Percentiles rank a stretch among this genome's conserved stretches.
phyloP scores from a whole-genome alignment of 2,797 vertebrate genomes.

The Acanthurus leucopareius region DNA sequence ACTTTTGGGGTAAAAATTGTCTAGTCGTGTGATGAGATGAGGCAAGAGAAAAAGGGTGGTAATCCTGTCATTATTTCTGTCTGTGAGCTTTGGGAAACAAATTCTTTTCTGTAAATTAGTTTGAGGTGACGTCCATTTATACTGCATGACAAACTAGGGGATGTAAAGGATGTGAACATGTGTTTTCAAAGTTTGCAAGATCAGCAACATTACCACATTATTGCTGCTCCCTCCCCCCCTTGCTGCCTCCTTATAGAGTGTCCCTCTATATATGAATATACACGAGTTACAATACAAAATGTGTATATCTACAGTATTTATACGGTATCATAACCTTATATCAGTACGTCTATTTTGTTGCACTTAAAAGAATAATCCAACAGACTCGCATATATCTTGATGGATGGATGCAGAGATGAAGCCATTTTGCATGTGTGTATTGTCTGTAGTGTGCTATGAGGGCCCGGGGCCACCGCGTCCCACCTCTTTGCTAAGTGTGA shows the following conservation, averaged over 20 bases:
- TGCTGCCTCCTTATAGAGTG: conserved; percentile 73
- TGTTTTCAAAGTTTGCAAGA: conserved; percentile 76
- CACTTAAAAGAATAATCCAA: conserved; percentile 78
- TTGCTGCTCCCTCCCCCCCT: conserved; percentile 71
- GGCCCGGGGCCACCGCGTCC: conserved; percentile 60
- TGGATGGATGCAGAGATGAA: conserved; percentile 76
- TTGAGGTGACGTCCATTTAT: conserved; percentile 84
- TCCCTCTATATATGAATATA: conserved; percentile 78
- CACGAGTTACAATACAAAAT: conserved; percentile 73
- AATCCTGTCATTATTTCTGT: conserved; percentile 83
- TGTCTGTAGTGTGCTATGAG: conserved; percentile 74
- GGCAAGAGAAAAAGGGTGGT: conserved; percentile 68
- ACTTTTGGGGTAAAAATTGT: conserved; percentile 28
- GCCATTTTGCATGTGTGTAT: conserved; percentile 84
- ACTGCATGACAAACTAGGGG: conserved; percentile 85
- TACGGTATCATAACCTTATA: conserved; percentile 79
- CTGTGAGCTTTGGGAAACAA: conserved; percentile 74
- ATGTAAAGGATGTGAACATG: conserved; percentile 71
- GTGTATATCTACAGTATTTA: conserved; percentile 81
- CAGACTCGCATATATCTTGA: conserved; percentile 63
- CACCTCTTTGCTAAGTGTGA: conserved; percentile 67
- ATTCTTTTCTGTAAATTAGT: conserved; percentile 82
- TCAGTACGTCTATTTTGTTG: conserved; percentile 75
- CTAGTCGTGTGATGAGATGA: conserved; percentile 41
- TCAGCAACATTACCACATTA: conserved; percentile 69